phyloP scores from a whole-genome alignment of 2,888 invertebrate species.

The Drosophila prolongata region DNA sequence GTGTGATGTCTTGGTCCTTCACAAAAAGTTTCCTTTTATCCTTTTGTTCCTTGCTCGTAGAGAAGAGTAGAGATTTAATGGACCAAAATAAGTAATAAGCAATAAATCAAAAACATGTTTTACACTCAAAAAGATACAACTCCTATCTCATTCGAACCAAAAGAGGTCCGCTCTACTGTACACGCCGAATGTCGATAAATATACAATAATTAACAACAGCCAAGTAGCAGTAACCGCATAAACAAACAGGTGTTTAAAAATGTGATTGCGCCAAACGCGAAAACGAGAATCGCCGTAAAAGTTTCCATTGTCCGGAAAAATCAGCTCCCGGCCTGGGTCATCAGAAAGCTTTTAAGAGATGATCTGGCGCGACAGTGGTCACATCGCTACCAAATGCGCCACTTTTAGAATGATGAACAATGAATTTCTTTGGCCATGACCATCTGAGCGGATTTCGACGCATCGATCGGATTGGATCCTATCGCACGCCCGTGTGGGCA shows the following conservation, averaged over 20 bases:
- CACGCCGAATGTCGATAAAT: slow-evolving; percentile 21
- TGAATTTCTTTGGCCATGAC: slow-evolving; percentile 83
- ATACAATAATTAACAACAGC: slow-evolving; percentile 8
- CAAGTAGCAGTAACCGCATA: slow-evolving; percentile 2
- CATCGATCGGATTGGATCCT: slow-evolving; percentile 67
- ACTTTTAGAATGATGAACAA: slow-evolving; percentile 54
- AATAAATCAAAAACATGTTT: too few species aligned
- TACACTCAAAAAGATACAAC: too few species aligned
- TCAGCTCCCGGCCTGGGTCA: neutral
- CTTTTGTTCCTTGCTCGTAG: too few species aligned
- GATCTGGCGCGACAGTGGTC: slow-evolving; percentile 4
- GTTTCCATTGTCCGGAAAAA: slow-evolving; percentile 1
- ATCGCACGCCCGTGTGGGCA: slow-evolving; percentile 67
- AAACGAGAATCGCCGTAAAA: neutral
- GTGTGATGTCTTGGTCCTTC: too few species aligned
- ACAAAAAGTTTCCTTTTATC: too few species aligned
- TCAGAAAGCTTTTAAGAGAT: slow-evolving; percentile 18
- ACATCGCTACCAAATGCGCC: slow-evolving; percentile 5
- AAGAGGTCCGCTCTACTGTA: neutral
- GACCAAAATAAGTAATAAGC: too few species aligned
- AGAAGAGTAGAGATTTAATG: too few species aligned
- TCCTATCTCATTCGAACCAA: too few species aligned
- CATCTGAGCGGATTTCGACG: slow-evolving; percentile 81
- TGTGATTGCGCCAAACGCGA: slow-evolving; percentile 3
- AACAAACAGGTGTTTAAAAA: slow-evolving; percentile 15